Percentiles rank a stretch among this genome's conserved stretches.
phyloP scores from a whole-genome alignment of 2,113 vertebrate species.

The Loxodonta africana region DNA sequence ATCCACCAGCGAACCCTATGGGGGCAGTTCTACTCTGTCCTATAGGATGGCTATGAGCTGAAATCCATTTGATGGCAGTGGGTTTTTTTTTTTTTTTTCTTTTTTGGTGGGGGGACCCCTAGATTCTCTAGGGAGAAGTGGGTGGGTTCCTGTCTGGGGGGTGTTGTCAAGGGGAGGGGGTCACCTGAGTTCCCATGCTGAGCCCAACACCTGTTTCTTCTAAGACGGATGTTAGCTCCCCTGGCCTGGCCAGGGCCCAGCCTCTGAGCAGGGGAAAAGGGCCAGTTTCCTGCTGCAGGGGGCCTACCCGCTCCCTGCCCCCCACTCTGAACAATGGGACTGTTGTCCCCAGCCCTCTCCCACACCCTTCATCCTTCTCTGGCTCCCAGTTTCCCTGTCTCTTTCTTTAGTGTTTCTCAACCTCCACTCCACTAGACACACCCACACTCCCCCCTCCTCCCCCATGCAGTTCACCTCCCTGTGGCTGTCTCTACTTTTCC shows the following conservation, averaged over 20 bases:
- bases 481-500: not conserved
- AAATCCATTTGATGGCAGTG: too few species aligned
- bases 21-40: too few species aligned
- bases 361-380: not conserved
- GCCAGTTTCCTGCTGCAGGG: slow-evolving; percentile 79
- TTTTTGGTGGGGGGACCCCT: not conserved
- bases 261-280: slow-evolving; percentile 67
- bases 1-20: too few species aligned
- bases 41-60: too few species aligned
- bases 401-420: not conserved
- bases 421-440: not conserved
- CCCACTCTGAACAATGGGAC: slow-evolving; percentile 63
- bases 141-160: not conserved
- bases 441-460: not conserved
- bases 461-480: not conserved
- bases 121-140: not conserved
- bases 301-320: slow-evolving; percentile 12
- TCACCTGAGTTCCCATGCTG: not conserved
- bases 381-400: not conserved
- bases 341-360: slow-evolving; percentile 62
- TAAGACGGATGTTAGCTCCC: not conserved
- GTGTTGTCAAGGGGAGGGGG: too few species aligned
- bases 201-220: slow-evolving; percentile 70
- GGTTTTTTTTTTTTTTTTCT: too few species aligned
- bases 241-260: not conserved